Conservation (phyloP, 37 sponge, comb jelly and placozoan species). For the Chondrilla cf. caribensis region DNA sequence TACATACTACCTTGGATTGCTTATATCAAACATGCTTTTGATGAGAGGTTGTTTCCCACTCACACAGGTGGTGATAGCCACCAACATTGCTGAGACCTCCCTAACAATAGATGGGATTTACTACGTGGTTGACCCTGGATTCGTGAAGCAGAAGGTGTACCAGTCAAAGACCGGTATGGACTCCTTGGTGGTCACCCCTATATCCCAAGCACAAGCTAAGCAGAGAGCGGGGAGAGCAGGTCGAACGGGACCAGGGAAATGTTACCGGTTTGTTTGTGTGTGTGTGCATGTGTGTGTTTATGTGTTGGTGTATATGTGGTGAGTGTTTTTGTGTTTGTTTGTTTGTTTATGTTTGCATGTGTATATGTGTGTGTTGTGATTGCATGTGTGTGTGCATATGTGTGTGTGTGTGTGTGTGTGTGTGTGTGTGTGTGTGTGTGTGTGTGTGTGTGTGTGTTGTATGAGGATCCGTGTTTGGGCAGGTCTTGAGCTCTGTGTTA, state of each 20-base stretch:
- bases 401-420: constrained; percentile 2
- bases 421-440: neutral
- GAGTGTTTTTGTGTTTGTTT: neutral
- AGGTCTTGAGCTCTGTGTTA: too few species aligned
- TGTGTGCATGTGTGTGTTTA: neutral
- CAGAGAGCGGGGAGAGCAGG: constrained; percentile 97
- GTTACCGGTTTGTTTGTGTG: constrained; percentile 51
- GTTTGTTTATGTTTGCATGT: neutral
- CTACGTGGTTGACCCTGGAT: constrained; percentile 99
- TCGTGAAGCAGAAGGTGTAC: constrained; percentile 99
- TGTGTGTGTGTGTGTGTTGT: neutral
- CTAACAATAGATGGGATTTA: constrained; percentile 98
- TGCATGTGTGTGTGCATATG: neutral
- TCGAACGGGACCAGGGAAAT: constrained; percentile 95
- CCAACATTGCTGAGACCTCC: constrained; percentile 99
- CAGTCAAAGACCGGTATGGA: constrained; percentile 94
- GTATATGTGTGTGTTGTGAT: neutral
- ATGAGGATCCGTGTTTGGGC: neutral
- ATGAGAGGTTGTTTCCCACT: neutral
- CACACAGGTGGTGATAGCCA: constrained; percentile 85
- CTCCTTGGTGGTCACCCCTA: constrained; percentile 93
- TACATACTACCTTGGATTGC: too few species aligned
- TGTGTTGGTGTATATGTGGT: neutral
- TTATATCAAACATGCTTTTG: too few species aligned
- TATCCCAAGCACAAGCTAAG: constrained; percentile 96